Evolutionary conservation across 2,113 vertebrate species (phyloP), one percentile per base, ranked within the genome.

Genomic region (Thoracochromis brauschi): DNA sequence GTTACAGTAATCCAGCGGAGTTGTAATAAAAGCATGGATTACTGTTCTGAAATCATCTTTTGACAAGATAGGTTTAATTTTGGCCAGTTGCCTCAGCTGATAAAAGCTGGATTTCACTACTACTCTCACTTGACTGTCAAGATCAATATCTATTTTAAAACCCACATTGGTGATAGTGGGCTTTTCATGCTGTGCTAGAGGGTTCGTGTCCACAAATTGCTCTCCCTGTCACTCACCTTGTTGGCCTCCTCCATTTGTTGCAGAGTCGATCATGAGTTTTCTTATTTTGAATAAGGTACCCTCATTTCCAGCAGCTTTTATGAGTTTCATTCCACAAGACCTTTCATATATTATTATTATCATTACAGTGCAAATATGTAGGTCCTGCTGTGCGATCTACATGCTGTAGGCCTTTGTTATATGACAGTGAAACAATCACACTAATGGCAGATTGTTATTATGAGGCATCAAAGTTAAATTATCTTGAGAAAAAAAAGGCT

Each of bases 161-260:
- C 58, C 9, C 31, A 35, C 2, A 0, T 3, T 63, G 31, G 58
- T 63, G 58, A 63, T 12, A 63, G 58, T 63, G 31, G 31, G 31
- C 9, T 63, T 35, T 0, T 33, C 58, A 63, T 4, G 9, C 29
- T 11, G 29, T 63, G 16, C 0, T 63, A 1, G 16, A 4, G 0
- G 29, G 29, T 19, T 19, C 58, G 1, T n/a, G 58, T 63, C 58
- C 4, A 63, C 31, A 63, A 40, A 13, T 38, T 65, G 33, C 60
- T 35, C 60, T 65, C 31, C 31, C 10, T 38, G 6, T 38, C 1
- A 38, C 60, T 65, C 33, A 38, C 6, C 4, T 38, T 65, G 33
- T 17, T 65, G 60, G 19, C 17, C 33, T 65, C 60, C 60, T 38
- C 10, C 19, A n/a, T 65, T n/a, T 65, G 33, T n/a, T 65, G 60